phyloP scores from a whole-genome alignment of 2,797 vertebrate genomes.

The Spinus olivaceus region DNA sequence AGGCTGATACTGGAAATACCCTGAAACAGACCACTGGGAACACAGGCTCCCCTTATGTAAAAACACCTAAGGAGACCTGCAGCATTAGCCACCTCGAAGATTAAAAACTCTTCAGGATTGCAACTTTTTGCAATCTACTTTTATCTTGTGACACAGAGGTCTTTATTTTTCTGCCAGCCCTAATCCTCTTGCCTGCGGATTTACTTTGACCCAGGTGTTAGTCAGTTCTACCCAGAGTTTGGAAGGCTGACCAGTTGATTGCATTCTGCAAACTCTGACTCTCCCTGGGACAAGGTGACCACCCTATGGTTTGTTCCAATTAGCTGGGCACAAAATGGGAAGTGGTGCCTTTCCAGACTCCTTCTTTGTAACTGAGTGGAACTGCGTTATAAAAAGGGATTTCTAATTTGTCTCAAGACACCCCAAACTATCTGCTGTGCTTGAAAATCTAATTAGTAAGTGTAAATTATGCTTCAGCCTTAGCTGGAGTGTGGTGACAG shows the following conservation, averaged over 20 bases:
- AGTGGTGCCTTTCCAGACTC: neutral
- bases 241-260: neutral
- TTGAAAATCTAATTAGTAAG: neutral
- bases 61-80: neutral
- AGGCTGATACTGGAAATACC: constrained; percentile 2
- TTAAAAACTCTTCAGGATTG: neutral
- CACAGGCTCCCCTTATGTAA: neutral
- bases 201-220: constrained; percentile 13
- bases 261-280: neutral
- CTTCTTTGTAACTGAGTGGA: neutral
- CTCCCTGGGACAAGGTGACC: neutral
- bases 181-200: neutral
- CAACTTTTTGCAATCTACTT: neutral
- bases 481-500: neutral
- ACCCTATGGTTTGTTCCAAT: neutral
- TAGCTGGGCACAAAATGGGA: neutral
- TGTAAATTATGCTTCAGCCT: neutral
- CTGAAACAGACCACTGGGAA: neutral
- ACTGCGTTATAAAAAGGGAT: neutral
- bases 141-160: neutral
- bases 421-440: neutral
- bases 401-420: neutral
- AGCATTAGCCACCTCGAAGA: neutral
- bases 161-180: neutral
- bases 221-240: neutral